phyloP scores from a whole-genome alignment of 2,113 vertebrate genomes.

The Regulus satrapa region DNA sequence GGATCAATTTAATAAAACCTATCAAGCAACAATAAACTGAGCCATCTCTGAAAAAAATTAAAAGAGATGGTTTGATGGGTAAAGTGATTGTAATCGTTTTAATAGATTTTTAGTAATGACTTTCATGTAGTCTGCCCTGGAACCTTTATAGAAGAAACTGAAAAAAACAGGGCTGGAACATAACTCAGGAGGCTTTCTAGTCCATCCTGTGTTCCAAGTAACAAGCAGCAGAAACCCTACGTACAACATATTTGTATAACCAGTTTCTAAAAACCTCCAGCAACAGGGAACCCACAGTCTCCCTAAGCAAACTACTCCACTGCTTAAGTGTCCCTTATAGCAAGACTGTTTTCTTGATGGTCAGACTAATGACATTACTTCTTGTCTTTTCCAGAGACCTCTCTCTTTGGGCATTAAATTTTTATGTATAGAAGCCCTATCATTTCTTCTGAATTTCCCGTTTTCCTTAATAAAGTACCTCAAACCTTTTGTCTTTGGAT shows the following conservation, averaged over 20 bases:
- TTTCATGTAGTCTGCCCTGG: neutral
- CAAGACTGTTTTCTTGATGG: neutral
- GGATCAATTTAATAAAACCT: neutral
- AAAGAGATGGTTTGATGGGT: neutral
- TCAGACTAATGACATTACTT: neutral
- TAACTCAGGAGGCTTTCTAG: neutral
- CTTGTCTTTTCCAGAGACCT: neutral
- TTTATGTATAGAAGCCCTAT: neutral
- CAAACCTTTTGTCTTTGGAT: neutral
- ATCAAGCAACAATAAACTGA: neutral
- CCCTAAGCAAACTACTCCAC: neutral
- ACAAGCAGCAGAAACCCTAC: neutral
- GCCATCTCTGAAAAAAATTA: neutral
- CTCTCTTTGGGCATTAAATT: neutral
- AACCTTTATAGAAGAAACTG: neutral
- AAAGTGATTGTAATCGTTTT: neutral
- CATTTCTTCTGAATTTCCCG: neutral
- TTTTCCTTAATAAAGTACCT: neutral
- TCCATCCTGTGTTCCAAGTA: neutral
- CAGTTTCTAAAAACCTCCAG: neutral
- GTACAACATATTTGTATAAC: neutral
- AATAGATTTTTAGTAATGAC: neutral
- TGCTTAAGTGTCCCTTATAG: neutral
- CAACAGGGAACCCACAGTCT: neutral
- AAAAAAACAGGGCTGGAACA: neutral